Evolutionary conservation across 2,888 invertebrate genomes (phyloP), one percentile per base, ranked within the genome.

Genomic region (Hypselothyrea guttata): DNA sequence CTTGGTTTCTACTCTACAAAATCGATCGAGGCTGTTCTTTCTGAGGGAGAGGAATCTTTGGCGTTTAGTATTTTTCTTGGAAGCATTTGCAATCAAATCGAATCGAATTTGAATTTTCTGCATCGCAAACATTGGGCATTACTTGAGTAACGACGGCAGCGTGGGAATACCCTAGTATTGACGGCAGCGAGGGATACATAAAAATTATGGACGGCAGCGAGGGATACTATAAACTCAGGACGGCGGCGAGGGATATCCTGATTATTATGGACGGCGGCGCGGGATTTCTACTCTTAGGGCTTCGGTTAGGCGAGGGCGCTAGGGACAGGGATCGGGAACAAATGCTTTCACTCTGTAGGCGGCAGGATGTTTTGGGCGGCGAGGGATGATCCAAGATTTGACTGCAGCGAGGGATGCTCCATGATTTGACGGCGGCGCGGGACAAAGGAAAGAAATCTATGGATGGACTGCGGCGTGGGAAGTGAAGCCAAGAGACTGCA

Each of bases 301-400:
- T 72, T 67, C 67, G 76, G 67, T 81, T 81, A 77, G 79, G 59
- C 47, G 59, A 82, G 82, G 79, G 72, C 84, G 84, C 57, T 81
- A 81, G 81, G 69, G 71, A 56, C 22, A 45, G 72, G 82, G 84
- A 55, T 81, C 84, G 81, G 69, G 71, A 56, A 2, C 42, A 53
- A 37, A 30, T 31, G 30, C 15, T 57, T 68, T 30, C 35, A 35
- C 55, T 51, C 28, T 18, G 9, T 46, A 27, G 46, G 40, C 27
- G 18, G 2, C 35, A 9, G 12, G 11, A 30, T 2, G 22, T 22
- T 22, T 18, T 16, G 41, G 33, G 18, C 38, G 2, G 8, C 53
- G 53, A 1, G 45, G 45, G 53, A 57, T 40, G n/a, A n/a, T n/a
- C n/a, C n/a, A 31, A 30, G 37, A 7, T 28, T 35, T 35, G 58